Percentiles rank a stretch among this genome's conserved stretches.
phyloP scores from a whole-genome alignment of 2,113 vertebrate species.

The Epinephelus moara region DNA sequence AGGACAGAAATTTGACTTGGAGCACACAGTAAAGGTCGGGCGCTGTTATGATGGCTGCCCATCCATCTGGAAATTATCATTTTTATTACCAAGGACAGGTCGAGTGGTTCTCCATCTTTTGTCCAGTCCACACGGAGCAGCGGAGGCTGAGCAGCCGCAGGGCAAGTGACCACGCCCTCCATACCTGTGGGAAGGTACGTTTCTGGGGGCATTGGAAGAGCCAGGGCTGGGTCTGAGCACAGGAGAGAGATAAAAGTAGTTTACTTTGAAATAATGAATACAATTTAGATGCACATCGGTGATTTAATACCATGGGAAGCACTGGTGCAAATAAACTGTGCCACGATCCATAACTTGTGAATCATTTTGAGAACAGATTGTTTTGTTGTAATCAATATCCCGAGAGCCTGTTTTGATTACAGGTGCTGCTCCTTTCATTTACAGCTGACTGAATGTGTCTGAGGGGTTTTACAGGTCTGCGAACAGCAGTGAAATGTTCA shows the following conservation, averaged over 20 bases:
- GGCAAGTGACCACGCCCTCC: slow-evolving; percentile 88
- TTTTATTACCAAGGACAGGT: slow-evolving; percentile 88
- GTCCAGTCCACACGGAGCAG: slow-evolving; percentile 92
- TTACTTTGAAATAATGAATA: background rate
- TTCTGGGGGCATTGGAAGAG: slow-evolving; percentile 86
- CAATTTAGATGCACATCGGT: background rate
- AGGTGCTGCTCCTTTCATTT: background rate
- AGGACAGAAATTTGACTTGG: background rate
- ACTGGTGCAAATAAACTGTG: background rate
- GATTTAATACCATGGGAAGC: background rate
- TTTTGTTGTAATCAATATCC: slow-evolving; percentile 21
- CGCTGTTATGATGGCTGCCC: background rate
- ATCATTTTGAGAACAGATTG: slow-evolving; percentile 14
- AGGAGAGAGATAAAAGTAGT: background rate
- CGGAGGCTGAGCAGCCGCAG: slow-evolving; percentile 87
- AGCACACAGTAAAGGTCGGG: background rate
- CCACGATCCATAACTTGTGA: background rate
- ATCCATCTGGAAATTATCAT: background rate
- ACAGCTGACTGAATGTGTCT: slow-evolving; percentile 1
- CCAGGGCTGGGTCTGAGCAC: slow-evolving; percentile 89
- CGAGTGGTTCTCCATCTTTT: slow-evolving; percentile 88
- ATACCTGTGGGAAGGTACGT: slow-evolving; percentile 91
- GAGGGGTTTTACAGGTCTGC: background rate
- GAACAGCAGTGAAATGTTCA: slow-evolving; percentile 10
- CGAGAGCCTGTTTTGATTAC: background rate